Conservation (phyloP, 2,888 invertebrate genomes). For the Ectemnius lituratus region DNA sequence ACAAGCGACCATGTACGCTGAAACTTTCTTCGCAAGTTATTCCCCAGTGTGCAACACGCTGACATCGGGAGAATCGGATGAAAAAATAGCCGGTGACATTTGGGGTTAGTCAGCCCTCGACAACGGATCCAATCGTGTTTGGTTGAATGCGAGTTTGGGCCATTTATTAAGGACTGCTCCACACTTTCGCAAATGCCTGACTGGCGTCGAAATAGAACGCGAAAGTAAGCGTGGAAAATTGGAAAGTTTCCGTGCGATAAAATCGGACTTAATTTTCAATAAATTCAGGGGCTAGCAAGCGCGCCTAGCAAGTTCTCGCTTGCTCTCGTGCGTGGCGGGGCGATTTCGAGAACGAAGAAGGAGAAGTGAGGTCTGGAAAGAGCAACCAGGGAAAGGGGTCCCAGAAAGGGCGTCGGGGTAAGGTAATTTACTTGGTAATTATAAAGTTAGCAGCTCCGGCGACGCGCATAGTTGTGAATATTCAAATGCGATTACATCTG, state of each 20-base stretch:
- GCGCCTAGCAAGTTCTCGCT: conserved; percentile 20
- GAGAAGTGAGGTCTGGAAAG: conserved; percentile 34
- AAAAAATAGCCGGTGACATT: too few relatives aligned
- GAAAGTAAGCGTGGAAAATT: conserved; percentile 72
- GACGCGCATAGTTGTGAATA: conserved; percentile 72
- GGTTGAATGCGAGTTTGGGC: not conserved
- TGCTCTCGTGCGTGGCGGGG: conserved; percentile 45
- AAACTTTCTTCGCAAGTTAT: conserved; percentile 17
- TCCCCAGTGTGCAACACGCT: not conserved
- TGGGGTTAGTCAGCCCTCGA: not conserved
- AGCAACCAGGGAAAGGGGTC: conserved; percentile 14
- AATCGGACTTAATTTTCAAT: conserved; percentile 75
- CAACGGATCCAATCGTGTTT: not conserved
- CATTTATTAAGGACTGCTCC: conserved; percentile 56
- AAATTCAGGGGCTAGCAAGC: conserved; percentile 63
- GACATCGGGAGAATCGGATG: not conserved
- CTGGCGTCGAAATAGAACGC: conserved; percentile 61
- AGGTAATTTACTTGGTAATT: conserved; percentile 74
- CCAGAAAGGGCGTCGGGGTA: conserved; percentile 34
- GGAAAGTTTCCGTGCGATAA: conserved; percentile 75
- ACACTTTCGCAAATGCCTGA: conserved; percentile 55
- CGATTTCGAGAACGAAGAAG: conserved; percentile 21
- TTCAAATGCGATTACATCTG: conserved; percentile 73
- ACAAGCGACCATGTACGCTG: not conserved
- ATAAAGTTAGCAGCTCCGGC: conserved; percentile 69